Conservation (phyloP, 2,888 invertebrate genomes). For the Athrips mouffetella region DNA sequence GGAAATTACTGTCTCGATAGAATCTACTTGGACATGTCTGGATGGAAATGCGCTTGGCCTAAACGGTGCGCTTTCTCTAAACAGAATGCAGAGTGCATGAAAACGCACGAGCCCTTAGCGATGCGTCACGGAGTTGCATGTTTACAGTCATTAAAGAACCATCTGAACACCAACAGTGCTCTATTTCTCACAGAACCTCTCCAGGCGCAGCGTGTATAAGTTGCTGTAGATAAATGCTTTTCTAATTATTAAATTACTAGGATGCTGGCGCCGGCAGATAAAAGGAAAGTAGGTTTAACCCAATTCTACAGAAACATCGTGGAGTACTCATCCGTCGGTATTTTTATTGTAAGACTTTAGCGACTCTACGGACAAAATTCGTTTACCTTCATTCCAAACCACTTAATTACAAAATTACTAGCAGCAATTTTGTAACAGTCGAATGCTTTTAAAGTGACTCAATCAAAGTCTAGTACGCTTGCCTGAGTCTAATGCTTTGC, state of each 20-base stretch:
- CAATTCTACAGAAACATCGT: background rate
- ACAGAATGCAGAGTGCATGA: background rate
- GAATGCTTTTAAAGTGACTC: constrained; percentile 10
- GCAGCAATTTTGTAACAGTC: constrained; percentile 8
- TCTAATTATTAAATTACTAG: constrained; percentile 21
- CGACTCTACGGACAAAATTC: constrained; percentile 16
- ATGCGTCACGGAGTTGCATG: constrained; percentile 26
- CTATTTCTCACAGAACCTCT: constrained; percentile 33
- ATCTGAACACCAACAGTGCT: constrained; percentile 26
- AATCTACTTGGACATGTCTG: background rate
- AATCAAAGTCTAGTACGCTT: background rate
- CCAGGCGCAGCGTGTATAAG: constrained; percentile 25
- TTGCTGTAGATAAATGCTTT: constrained; percentile 20
- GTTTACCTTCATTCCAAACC: constrained; percentile 21
- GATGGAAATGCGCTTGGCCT: background rate
- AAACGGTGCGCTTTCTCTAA: constrained; percentile 1
- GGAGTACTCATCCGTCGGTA: too few species aligned
- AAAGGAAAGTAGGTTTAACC: constrained; percentile 10
- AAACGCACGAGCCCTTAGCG: constrained; percentile 7
- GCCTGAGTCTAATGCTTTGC: background rate
- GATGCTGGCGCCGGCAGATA: background rate
- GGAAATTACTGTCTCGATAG: too few species aligned
- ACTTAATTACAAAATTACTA: constrained; percentile 28
- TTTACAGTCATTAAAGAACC: constrained; percentile 27
- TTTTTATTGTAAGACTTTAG: background rate